Conservation (phyloP, 2,113 vertebrate species). For the Dermatemys mawii region DNA sequence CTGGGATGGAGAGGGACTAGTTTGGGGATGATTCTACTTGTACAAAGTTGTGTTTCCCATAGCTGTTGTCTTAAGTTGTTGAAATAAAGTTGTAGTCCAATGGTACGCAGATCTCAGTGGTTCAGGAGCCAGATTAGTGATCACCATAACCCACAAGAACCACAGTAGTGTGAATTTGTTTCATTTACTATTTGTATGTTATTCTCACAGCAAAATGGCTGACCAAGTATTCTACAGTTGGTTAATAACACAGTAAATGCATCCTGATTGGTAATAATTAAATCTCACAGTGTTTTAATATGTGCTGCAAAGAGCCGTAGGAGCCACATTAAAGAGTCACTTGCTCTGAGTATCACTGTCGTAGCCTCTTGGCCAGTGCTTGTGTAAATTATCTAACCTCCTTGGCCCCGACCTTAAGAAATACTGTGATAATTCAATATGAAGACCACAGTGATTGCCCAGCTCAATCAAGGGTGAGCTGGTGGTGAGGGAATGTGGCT, state of each 20-base stretch:
- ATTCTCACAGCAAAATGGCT: background rate
- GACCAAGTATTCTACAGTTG: background rate
- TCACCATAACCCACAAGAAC: background rate
- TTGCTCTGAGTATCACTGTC: background rate
- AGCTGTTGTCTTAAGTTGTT: background rate
- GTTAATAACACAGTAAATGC: background rate
- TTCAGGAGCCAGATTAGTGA: background rate
- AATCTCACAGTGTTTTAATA: background rate
- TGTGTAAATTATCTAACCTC: background rate
- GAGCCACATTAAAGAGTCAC: background rate
- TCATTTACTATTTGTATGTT: background rate
- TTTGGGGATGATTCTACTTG: background rate
- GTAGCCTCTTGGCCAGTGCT: background rate
- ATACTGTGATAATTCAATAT: background rate
- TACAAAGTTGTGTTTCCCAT: background rate
- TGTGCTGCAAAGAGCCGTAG: background rate
- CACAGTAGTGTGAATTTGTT: background rate
- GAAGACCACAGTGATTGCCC: background rate
- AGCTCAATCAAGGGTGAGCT: background rate
- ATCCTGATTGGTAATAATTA: background rate
- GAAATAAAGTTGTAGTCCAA: background rate
- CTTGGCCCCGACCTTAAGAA: background rate
- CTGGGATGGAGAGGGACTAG: background rate
- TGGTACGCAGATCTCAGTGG: background rate
- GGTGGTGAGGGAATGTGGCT: background rate